Percentiles rank a stretch among this genome's conserved stretches.
Evolutionary conservation across 2,113 vertebrate genomes (phyloP).

Genomic region (Rhynchomys soricoides): DNA sequence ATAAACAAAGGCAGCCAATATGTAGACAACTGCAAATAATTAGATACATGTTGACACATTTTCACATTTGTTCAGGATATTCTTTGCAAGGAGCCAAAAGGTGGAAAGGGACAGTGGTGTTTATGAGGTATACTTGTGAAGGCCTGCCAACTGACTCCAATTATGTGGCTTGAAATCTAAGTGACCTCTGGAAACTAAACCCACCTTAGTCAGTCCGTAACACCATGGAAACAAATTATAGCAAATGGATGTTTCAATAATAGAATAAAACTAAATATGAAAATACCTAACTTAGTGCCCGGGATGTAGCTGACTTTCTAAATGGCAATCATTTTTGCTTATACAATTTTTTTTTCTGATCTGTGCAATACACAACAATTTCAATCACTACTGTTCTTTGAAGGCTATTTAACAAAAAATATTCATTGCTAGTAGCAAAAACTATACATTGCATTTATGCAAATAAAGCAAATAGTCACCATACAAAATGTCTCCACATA

Average conservation of each 20-base stretch:
- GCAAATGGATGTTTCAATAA: not conserved
- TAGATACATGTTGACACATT: not conserved
- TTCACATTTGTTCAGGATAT: not conserved
- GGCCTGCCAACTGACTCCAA: not conserved
- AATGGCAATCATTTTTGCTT: not conserved
- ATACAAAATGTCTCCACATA: constrained; percentile 14
- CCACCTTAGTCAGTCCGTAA: not conserved
- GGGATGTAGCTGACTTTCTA: not conserved
- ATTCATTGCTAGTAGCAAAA: not conserved
- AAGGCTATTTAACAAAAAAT: not conserved
- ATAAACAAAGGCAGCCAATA: not conserved
- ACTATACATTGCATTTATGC: not conserved
- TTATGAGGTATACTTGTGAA: not conserved
- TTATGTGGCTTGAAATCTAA: not conserved
- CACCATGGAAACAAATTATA: not conserved
- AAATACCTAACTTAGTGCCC: not conserved
- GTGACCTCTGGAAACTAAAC: not conserved
- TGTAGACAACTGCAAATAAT: not conserved
- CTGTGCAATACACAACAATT: not conserved
- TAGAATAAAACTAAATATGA: not conserved
- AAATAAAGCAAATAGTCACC: not conserved
- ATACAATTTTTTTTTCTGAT: not conserved
- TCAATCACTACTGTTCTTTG: not conserved
- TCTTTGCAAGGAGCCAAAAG: not conserved
- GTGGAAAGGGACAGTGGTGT: not conserved